Evolutionary conservation across 2,797 vertebrate species (phyloP).

Genomic region (Propithecus perrieri): DNA sequence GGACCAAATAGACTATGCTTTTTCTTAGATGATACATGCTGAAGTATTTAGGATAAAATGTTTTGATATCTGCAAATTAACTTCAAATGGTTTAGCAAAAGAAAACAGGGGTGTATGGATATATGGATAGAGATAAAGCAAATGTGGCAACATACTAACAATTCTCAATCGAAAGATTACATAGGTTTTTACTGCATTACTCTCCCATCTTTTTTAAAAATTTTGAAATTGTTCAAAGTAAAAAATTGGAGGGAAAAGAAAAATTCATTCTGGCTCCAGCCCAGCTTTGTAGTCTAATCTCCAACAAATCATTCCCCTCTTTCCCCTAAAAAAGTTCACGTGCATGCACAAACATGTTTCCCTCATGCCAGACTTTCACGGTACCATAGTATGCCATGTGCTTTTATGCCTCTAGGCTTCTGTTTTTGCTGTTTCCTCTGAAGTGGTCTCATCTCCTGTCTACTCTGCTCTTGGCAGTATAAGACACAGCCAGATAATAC

Average conservation of each 20-base stretch:
- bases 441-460: neutral
- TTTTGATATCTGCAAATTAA: conserved; percentile 30
- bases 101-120: neutral
- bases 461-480: neutral
- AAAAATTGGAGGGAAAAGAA: neutral
- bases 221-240: neutral
- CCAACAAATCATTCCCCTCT: neutral
- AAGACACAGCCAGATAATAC: neutral
- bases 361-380: neutral
- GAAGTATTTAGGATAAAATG: conserved; percentile 24
- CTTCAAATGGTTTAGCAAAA: conserved; percentile 45
- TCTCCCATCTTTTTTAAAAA: neutral
- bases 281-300: neutral
- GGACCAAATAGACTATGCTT: no score
- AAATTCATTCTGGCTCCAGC: neutral
- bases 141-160: conserved; percentile 14
- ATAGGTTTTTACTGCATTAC: neutral
- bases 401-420: neutral
- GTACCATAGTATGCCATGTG: neutral
- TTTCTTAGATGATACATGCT: neutral
- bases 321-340: neutral
- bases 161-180: neutral
- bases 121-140: neutral
- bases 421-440: neutral
- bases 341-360: neutral